A percentile compares a stretch with the other conserved stretches of the same genome.
Evolutionary conservation across 2,797 vertebrate genomes (phyloP).

Genomic region (Meda fulgida): DNA sequence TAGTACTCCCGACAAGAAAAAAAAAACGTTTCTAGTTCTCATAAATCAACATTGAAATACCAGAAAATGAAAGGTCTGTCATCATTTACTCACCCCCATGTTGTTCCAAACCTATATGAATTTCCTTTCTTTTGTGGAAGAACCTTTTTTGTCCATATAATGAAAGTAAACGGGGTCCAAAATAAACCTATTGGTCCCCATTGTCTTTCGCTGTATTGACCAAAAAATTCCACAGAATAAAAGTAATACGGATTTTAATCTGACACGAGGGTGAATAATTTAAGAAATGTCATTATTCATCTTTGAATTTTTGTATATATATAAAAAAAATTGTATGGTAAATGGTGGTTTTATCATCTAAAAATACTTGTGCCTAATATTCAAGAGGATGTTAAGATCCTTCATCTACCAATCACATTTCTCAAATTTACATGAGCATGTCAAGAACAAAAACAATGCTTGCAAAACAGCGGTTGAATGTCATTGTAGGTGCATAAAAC

Average conservation of each 20-base stretch:
- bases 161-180: not conserved
- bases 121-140: not conserved
- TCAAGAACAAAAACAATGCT: not conserved
- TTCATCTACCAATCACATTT: conserved; percentile 21
- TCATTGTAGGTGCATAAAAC: not conserved
- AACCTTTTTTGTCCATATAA: not conserved
- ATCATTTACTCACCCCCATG: not conserved
- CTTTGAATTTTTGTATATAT: not conserved
- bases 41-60: not conserved
- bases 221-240: not conserved
- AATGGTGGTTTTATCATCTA: not conserved
- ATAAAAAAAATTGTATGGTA: not conserved
- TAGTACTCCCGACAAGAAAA: not conserved
- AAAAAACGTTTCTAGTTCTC: not conserved
- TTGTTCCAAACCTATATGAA: not conserved
- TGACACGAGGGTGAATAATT: not conserved
- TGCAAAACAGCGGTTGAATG: no score
- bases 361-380: conserved; percentile 24
- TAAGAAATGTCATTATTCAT: not conserved
- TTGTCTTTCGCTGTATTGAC: not conserved
- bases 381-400: not conserved
- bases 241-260: not conserved
- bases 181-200: no score
- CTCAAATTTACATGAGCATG: conserved; percentile 3
- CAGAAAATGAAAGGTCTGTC: not conserved